Evolutionary conservation across 2,113 vertebrate genomes (phyloP), one percentile per base, ranked within the genome.

Genomic region (Aix galericulata): DNA sequence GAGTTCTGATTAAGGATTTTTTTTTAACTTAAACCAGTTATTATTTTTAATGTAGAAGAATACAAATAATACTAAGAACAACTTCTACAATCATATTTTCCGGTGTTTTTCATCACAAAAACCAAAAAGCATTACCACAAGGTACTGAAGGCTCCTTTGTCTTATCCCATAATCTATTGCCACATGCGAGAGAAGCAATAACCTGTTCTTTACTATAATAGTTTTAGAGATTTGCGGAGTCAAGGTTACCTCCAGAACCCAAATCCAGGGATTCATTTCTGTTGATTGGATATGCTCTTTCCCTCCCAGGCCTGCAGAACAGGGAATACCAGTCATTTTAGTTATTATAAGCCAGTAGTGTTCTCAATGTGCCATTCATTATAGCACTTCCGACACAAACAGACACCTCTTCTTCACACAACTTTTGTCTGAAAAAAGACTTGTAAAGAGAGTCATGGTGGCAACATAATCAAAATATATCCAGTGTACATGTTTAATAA

Each of bases 221-320:
- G 66, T 87, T 87, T 50, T 66, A 46, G 25, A 86, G 64, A 62
- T 69, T 38, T 1, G 1, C 46, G 36, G 53, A 95, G 29, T 46
- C 86, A 88, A 95, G 92, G 80, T 91, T 81, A 94, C 27, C 58
- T 82, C 36, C 64, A 82, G 40, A 93, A 62, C 17, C 52, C 67
- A 90, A 82, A 89, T 31, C 60, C 26, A 52, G 81, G 60, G 36
- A 81, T 76, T 78, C 6, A 2, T 68, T 85, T 94, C n/a, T 68
- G 11, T 76, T 63, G 40, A 62, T 2, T 68, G 72, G 48, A 38
- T 59, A 53, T 1, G 2, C 31, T 83, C 59, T 32, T 77, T 67
- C 55, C 84, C 36, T 88, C 64, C 59, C 79, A 21, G 32, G 40
- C 88, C 55, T 83, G 90, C 46, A 73, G 80, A 94, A 79, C 76